Percentiles rank a stretch among this genome's conserved stretches.
phyloP scores from a whole-genome alignment of 2,888 invertebrate genomes.

The Dicycla oo region DNA sequence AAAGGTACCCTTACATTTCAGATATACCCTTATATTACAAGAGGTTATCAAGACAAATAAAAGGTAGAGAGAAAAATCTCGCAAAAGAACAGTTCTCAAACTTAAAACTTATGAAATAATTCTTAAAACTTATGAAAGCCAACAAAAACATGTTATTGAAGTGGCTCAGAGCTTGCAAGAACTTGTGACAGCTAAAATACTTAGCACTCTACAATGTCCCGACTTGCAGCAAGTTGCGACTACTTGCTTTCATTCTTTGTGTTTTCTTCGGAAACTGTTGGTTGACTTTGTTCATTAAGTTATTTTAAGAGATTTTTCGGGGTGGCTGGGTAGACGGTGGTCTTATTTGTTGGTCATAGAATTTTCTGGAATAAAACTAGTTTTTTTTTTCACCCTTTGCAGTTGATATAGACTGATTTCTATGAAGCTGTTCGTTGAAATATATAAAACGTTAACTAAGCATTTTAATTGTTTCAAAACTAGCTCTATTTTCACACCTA shows the following conservation, averaged over 20 bases:
- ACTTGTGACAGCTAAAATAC: slow-evolving; percentile 55
- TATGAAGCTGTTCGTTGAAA: not conserved
- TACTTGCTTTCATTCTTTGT: slow-evolving; percentile 41
- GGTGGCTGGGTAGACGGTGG: not conserved
- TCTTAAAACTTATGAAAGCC: slow-evolving; percentile 46
- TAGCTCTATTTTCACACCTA: not conserved
- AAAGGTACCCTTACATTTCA: too few relatives aligned
- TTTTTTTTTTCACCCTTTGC: not conserved
- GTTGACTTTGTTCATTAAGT: slow-evolving; percentile 34
- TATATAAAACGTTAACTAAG: not conserved
- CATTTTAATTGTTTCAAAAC: not conserved
- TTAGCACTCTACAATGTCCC: slow-evolving; percentile 50
- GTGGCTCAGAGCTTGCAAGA: slow-evolving; percentile 45
- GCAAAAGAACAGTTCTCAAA: slow-evolving; percentile 28
- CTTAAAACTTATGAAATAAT: slow-evolving; percentile 56
- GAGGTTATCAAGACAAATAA: not conserved
- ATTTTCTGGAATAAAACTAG: not conserved
- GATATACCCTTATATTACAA: not conserved
- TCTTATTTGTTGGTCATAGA: not conserved
- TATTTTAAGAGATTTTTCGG: slow-evolving; percentile 38
- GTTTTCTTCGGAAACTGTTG: slow-evolving; percentile 27
- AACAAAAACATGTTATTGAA: slow-evolving; percentile 66
- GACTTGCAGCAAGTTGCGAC: slow-evolving; percentile 29
- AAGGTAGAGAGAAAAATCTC: not conserved
- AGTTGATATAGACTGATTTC: not conserved